Percentiles rank a stretch among this genome's conserved stretches.
These are phyloP conservation scores for Girardinichthys multiradiatus DNA, from an alignment of 2,113 vertebrate species.

Conservation along the genomic window DNA sequence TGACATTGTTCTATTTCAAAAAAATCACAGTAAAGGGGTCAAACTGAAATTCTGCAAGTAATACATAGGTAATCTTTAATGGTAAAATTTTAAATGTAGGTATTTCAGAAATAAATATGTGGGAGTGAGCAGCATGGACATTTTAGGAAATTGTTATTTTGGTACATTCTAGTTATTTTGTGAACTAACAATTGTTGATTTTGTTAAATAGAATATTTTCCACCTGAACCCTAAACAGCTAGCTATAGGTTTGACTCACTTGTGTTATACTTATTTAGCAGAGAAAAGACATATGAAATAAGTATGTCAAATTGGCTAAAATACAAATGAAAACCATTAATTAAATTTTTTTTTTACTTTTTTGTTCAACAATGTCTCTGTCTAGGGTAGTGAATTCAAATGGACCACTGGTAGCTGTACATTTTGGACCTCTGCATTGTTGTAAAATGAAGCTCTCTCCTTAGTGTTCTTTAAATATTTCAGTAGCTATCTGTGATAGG, in stretches of 20 bases:
- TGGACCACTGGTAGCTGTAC: not conserved
- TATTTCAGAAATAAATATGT: too few species aligned
- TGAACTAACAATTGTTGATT: not conserved
- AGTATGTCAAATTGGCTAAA: not conserved
- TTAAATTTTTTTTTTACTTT: not conserved
- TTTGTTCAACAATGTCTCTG: constrained; percentile 55
- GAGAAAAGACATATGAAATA: not conserved
- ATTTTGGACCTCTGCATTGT: constrained; percentile 48
- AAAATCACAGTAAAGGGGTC: too few species aligned
- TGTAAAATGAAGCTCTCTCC: constrained; percentile 59
- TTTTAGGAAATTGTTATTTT: not conserved
- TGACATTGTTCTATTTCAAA: too few species aligned
- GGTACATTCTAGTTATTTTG: too few species aligned
- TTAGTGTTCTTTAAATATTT: constrained; percentile 70
- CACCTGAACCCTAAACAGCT: not conserved
- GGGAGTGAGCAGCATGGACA: not conserved
- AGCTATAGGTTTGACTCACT: too few species aligned
- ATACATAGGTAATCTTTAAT: too few species aligned
- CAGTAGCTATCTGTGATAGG: constrained; percentile 49
- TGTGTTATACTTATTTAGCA: too few species aligned
- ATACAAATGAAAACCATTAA: not conserved
- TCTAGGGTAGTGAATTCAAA: constrained; percentile 41
- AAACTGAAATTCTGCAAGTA: too few species aligned
- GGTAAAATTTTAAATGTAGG: too few species aligned
- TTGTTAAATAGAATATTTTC: not conserved